A percentile compares a stretch with the other conserved stretches of the same genome.
Conservation (phyloP, 1,140 invertebrate genomes). For the Cotesia chilonis region DNA sequence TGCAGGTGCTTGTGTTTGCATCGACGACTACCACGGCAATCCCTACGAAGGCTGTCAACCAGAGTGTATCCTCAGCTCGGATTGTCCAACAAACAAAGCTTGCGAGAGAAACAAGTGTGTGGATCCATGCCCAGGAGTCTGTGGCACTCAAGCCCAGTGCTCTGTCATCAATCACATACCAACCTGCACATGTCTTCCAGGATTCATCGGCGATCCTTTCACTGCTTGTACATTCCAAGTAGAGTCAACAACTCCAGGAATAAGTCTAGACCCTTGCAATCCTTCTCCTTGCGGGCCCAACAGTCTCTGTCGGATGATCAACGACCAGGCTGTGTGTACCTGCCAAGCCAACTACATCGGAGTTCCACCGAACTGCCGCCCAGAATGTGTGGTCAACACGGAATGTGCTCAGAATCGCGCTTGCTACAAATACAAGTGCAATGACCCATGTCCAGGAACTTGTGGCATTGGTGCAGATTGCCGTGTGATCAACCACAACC, state of each 20-base stretch:
- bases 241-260: constrained; percentile 38
- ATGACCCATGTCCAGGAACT: constrained; percentile 80
- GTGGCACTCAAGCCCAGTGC: constrained; percentile 68
- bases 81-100: constrained; percentile 69
- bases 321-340: constrained; percentile 66
- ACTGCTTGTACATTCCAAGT: constrained; percentile 60
- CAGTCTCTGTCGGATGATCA: constrained; percentile 66
- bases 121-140: constrained; percentile 70
- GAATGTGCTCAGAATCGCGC: constrained; percentile 82
- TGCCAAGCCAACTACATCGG: constrained; percentile 69
- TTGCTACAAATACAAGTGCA: constrained; percentile 80
- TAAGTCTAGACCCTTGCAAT: constrained; percentile 60
- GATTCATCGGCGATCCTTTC: constrained; percentile 71
- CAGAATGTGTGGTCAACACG: constrained; percentile 80
- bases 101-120: constrained; percentile 70
- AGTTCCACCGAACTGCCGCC: constrained; percentile 75
- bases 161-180: constrained; percentile 73
- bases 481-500: constrained; percentile 78
- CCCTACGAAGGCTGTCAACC: constrained; percentile 68
- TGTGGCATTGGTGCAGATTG: constrained; percentile 82
- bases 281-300: constrained; percentile 70
- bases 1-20: constrained; percentile 67
- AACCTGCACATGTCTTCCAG: constrained; percentile 71
- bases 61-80: constrained; percentile 69
- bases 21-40: constrained; percentile 68